Evolutionary conservation across 1,140 invertebrate species (phyloP).

Genomic region (Chironomus tepperi): DNA sequence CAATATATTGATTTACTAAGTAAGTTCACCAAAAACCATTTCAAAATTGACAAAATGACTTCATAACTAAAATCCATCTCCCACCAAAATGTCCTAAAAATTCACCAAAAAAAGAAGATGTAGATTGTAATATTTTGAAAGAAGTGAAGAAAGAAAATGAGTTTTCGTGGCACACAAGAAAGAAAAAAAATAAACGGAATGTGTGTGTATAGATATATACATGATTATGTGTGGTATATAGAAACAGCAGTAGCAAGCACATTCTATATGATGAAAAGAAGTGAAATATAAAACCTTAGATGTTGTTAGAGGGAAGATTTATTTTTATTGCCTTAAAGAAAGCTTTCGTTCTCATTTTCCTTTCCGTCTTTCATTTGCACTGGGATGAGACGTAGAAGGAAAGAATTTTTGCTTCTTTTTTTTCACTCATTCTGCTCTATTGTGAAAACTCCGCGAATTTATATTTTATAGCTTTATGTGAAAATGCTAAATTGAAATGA

Average conservation of each 20-base stretch:
- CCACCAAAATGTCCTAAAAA: neutral
- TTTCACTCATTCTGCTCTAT: neutral
- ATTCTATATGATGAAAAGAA: conserved; percentile 9
- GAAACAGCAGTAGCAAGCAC: neutral
- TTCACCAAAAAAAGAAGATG: neutral
- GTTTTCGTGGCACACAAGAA: neutral
- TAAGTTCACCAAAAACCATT: too few relatives aligned
- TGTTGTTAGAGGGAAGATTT: conserved; percentile 16
- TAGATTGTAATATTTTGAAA: neutral
- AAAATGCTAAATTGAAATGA: conserved; percentile 24
- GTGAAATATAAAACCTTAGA: conserved; percentile 18
- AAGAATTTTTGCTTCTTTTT: neutral
- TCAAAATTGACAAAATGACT: too few relatives aligned
- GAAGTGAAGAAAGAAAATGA: neutral
- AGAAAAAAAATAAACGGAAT: neutral
- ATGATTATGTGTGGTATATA: neutral
- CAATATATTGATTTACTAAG: too few relatives aligned
- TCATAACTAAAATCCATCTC: too few relatives aligned
- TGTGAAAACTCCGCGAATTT: conserved; percentile 20
- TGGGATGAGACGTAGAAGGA: neutral
- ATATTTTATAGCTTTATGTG: conserved; percentile 22
- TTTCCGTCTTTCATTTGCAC: neutral
- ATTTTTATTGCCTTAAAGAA: conserved; percentile 22
- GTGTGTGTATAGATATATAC: neutral
- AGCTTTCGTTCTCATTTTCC: neutral